Conservation (phyloP, 2,888 invertebrate species). For the Eristalis tenax region DNA sequence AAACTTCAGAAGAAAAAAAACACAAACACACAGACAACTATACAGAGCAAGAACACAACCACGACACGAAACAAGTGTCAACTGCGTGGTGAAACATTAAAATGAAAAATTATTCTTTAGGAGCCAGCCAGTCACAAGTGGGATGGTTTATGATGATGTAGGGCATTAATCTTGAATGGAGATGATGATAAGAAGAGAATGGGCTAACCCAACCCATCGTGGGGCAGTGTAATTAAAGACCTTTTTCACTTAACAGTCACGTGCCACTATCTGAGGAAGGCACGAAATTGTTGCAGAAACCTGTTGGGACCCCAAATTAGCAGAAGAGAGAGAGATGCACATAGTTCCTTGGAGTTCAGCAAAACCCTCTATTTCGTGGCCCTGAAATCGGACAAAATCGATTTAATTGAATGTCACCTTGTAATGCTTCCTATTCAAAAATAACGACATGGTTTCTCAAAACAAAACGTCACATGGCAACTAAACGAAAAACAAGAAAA, state of each 20-base stretch:
- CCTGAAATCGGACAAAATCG: too few species aligned
- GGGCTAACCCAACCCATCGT: not conserved
- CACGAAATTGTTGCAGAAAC: not conserved
- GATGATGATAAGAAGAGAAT: not conserved
- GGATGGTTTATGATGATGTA: not conserved
- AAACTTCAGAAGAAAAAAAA: not conserved
- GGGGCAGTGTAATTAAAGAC: not conserved
- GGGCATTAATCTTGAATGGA: not conserved
- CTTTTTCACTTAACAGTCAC: not conserved
- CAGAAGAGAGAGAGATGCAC: too few species aligned
- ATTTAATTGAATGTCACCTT: too few species aligned
- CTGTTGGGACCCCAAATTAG: too few species aligned
- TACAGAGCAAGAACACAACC: conserved; percentile 3
- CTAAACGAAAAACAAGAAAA: not conserved
- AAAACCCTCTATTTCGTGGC: too few species aligned
- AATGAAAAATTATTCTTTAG: conserved; percentile 54
- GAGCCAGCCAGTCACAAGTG: not conserved
- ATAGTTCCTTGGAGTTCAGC: too few species aligned
- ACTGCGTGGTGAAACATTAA: conserved; percentile 16
- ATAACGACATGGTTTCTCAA: not conserved
- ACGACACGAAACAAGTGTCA: conserved; percentile 62
- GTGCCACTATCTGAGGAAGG: not conserved
- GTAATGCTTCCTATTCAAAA: not conserved
- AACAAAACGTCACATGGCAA: not conserved
- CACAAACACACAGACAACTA: not conserved